phyloP scores from a whole-genome alignment of 2,113 vertebrate species.

The Budorcas taxicolor region DNA sequence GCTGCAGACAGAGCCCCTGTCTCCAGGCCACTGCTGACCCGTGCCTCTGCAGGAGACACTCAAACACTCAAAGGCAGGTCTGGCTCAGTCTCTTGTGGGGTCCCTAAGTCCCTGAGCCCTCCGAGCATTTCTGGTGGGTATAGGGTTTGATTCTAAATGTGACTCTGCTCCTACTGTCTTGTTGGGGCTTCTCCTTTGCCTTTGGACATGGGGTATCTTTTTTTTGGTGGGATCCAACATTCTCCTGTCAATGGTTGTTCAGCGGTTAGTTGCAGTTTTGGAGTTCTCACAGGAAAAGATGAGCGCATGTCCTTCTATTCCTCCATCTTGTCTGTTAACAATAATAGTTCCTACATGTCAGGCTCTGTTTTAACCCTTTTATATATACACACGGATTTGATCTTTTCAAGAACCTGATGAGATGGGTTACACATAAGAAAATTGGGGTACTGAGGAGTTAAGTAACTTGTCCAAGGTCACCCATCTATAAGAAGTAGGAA shows the following conservation, averaged over 20 bases:
- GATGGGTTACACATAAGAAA: neutral
- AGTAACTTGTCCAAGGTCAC: neutral
- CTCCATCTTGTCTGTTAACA: neutral
- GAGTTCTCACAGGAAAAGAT: neutral
- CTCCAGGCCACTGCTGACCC: neutral
- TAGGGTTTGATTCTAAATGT: neutral
- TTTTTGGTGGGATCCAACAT: neutral
- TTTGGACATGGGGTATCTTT: too few relatives aligned
- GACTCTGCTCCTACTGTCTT: neutral
- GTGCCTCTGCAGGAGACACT: neutral
- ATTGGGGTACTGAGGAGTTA: neutral
- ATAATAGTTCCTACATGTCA: neutral
- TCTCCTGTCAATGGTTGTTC: neutral
- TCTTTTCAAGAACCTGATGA: neutral
- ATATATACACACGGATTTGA: neutral
- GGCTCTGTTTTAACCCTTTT: neutral
- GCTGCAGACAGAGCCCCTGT: neutral
- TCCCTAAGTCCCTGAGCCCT: neutral
- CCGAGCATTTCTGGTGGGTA: neutral
- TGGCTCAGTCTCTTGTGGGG: neutral
- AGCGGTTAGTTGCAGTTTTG: neutral
- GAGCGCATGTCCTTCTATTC: neutral
- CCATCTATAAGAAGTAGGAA: neutral
- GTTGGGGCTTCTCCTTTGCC: neutral
- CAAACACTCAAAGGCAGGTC: neutral